phyloP scores from a whole-genome alignment of 2,797 vertebrate genomes.

The Sebastiscus tertius region DNA sequence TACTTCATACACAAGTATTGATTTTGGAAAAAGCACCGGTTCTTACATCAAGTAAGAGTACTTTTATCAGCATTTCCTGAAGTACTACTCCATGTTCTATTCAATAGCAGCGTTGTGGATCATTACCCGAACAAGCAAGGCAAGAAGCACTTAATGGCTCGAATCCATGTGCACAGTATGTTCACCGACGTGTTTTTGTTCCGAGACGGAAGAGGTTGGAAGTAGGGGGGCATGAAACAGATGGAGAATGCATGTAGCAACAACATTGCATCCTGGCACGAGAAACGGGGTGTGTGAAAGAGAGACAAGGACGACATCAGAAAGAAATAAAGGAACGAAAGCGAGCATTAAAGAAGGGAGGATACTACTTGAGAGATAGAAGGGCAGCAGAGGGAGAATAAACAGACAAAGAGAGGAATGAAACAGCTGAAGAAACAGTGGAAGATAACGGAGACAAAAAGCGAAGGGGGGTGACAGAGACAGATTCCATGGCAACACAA shows the following conservation, averaged over 20 bases:
- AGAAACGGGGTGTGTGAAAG: background rate
- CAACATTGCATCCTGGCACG: conserved; percentile 48
- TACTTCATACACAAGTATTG: background rate
- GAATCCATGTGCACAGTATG: conserved; percentile 54
- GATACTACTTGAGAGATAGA: background rate
- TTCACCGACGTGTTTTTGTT: conserved; percentile 46
- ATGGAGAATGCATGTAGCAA: conserved; percentile 70
- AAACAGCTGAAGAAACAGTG: background rate
- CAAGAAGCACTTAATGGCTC: conserved; percentile 53
- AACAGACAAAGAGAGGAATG: background rate
- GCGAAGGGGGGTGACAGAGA: conserved; percentile 23
- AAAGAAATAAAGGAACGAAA: background rate
- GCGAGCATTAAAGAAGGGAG: background rate
- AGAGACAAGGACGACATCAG: background rate
- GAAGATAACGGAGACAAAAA: conserved; percentile 4
- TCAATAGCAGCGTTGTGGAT: conserved; percentile 23
- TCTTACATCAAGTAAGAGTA: conserved; percentile 10
- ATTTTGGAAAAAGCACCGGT: background rate
- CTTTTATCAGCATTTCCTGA: conserved; percentile 29
- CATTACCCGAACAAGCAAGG: conserved; percentile 43
- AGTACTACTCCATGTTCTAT: background rate
- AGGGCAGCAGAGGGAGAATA: background rate
- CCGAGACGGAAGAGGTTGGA: conserved; percentile 38
- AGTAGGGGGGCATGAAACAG: conserved; percentile 63
- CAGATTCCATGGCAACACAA: conserved; percentile 46